Conservation (phyloP, 1,140 invertebrate genomes). For the Nymphalis io region DNA sequence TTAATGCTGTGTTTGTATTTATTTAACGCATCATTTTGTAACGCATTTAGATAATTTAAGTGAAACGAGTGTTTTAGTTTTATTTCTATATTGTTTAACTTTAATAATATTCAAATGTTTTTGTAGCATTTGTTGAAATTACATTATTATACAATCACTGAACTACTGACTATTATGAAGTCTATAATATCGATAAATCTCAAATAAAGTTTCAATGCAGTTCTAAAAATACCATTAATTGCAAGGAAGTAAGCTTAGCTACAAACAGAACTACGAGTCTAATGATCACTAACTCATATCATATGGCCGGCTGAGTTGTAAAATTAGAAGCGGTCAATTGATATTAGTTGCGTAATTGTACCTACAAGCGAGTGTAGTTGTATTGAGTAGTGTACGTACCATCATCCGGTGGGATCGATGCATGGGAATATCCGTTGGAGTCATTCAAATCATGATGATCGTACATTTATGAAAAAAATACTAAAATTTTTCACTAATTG, state of each 20-base stretch:
- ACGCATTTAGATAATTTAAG: neutral
- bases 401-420: constrained; percentile 16
- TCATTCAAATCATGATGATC: neutral
- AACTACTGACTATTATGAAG: too few relatives aligned
- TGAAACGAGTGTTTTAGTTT: too few relatives aligned
- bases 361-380: constrained; percentile 17
- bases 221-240: constrained; percentile 3
- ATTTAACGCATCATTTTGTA: too few relatives aligned
- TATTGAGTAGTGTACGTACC: constrained; percentile 9
- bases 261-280: constrained; percentile 19
- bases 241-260: constrained; percentile 11
- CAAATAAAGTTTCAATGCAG: neutral
- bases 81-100: too few relatives aligned
- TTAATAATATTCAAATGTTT: too few relatives aligned
- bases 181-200: neutral
- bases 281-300: constrained; percentile 38
- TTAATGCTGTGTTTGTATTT: neutral
- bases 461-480: neutral
- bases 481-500: neutral
- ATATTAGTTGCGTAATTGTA: constrained; percentile 40
- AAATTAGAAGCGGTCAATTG: constrained; percentile 40
- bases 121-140: too few relatives aligned
- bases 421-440: constrained; percentile 24
- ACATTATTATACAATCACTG: too few relatives aligned
- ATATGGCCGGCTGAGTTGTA: constrained; percentile 37